Evolutionary conservation across 2,797 vertebrate species (phyloP).

Genomic region (Apodemus agrarius): DNA sequence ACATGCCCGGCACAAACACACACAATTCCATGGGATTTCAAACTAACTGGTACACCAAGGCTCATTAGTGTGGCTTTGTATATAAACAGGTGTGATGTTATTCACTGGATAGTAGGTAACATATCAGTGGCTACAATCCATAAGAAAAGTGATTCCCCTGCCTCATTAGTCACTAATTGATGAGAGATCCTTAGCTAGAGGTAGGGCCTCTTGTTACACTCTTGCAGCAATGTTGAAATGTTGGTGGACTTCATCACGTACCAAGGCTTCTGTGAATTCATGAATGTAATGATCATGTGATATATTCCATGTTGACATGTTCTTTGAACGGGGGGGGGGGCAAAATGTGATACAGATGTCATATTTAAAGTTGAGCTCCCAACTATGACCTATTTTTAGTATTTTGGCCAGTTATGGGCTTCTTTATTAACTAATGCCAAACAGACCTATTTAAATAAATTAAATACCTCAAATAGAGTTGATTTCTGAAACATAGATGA

Average conservation of each 20-base stretch:
- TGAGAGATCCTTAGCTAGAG: background rate
- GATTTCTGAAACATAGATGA: background rate
- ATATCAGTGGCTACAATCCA: background rate
- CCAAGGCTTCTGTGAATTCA: background rate
- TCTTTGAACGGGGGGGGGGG: background rate
- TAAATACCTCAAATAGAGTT: background rate
- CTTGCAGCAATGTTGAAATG: background rate
- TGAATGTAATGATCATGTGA: background rate
- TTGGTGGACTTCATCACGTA: no score
- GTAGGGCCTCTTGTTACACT: background rate
- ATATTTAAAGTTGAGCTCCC: background rate
- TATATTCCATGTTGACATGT: background rate
- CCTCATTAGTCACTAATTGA: background rate
- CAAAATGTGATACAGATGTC: background rate
- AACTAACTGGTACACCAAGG: background rate
- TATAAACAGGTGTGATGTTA: background rate
- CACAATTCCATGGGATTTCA: background rate
- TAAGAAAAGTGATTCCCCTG: background rate
- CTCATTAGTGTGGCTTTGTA: background rate
- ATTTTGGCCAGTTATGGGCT: background rate
- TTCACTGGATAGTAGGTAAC: background rate
- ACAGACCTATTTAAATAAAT: slow-evolving; percentile 15
- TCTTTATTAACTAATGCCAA: background rate
- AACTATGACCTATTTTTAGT: background rate
- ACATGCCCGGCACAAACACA: no score